phyloP scores from a whole-genome alignment of 2,888 invertebrate genomes.

The Andrena camellia region DNA sequence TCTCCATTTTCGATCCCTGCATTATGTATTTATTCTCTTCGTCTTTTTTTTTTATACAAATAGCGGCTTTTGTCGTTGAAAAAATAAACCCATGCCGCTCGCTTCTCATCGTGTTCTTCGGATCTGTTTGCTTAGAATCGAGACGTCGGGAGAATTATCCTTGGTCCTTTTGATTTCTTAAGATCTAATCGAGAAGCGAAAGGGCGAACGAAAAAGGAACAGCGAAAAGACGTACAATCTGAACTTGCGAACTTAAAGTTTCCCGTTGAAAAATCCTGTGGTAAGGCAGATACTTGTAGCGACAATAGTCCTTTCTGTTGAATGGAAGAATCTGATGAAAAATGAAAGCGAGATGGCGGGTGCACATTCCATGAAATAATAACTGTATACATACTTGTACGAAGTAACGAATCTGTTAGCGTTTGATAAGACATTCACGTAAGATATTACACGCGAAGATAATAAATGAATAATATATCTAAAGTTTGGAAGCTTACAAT shows the following conservation, averaged over 20 bases:
- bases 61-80: slow-evolving; percentile 49
- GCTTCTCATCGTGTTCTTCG: slow-evolving; percentile 51
- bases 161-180: background rate
- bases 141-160: background rate
- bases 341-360: slow-evolving; percentile 65
- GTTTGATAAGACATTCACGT: slow-evolving; percentile 75
- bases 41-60: slow-evolving; percentile 41
- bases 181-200: background rate
- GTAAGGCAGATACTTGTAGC: background rate
- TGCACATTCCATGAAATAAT: slow-evolving; percentile 80
- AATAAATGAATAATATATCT: slow-evolving; percentile 75
- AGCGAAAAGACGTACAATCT: background rate
- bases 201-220: background rate
- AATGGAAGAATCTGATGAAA: slow-evolving; percentile 23
- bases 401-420: slow-evolving; percentile 77
- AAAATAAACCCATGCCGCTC: slow-evolving; percentile 43
- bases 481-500: slow-evolving; percentile 78
- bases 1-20: slow-evolving; percentile 33
- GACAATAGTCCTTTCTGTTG: background rate
- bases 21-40: slow-evolving; percentile 58
- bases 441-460: slow-evolving; percentile 71
- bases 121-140: background rate
- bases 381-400: slow-evolving; percentile 67
- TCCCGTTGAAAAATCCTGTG: background rate
- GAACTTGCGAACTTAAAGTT: background rate